phyloP scores from a whole-genome alignment of 2,113 vertebrate genomes.

The Phasianus colchicus region DNA sequence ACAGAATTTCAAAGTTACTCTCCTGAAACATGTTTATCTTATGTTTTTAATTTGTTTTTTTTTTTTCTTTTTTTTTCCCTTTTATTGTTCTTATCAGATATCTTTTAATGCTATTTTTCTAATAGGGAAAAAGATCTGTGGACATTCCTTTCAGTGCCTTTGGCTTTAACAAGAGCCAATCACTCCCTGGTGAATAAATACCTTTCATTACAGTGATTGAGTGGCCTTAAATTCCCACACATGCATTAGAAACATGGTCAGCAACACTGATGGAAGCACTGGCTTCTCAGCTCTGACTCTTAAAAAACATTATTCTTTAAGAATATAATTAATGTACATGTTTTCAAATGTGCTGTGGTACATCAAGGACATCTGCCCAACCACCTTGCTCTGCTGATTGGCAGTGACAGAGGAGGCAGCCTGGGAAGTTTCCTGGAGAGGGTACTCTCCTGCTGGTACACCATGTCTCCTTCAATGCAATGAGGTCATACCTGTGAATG shows the following conservation, averaged over 20 bases:
- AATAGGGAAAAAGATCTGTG: neutral
- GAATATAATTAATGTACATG: no score
- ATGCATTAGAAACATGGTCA: neutral
- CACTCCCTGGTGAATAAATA: neutral
- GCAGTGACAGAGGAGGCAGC: neutral
- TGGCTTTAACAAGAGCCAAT: neutral
- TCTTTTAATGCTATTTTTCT: neutral
- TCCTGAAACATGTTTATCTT: neutral
- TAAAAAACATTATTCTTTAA: neutral
- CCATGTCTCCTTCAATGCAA: neutral
- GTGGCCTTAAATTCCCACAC: neutral
- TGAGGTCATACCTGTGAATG: accelerated
- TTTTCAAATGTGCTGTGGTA: neutral
- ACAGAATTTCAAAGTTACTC: neutral
- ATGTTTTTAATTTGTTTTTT: neutral
- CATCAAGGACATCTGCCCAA: neutral
- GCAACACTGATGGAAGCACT: neutral
- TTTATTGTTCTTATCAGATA: neutral
- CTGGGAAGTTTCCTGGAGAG: neutral
- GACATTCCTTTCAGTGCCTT: neutral
- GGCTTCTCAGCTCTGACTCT: neutral
- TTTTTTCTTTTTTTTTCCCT: neutral
- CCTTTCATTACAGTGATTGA: neutral
- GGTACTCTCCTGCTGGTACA: neutral
- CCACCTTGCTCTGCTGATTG: neutral